Conservation (phyloP, 2,113 vertebrate genomes). For the Eudyptes chrysolophus region DNA sequence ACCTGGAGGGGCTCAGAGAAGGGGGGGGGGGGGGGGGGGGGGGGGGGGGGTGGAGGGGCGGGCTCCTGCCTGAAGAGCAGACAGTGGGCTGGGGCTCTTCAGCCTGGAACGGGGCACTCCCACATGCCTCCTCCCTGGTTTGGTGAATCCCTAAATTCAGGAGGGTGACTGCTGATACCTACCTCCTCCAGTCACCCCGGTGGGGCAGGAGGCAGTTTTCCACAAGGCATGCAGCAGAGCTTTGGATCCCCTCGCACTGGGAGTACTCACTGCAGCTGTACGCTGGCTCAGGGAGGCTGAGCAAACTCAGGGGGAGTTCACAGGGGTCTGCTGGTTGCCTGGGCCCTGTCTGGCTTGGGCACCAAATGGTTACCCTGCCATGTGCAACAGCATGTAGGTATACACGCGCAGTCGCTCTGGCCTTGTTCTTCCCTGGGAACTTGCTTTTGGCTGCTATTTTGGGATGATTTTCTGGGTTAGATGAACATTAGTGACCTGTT, state of each 20-base stretch:
- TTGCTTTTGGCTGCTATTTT: background rate
- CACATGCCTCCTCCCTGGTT: background rate
- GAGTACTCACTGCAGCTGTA: background rate
- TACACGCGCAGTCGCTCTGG: rapidly evolving
- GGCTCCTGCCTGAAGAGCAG: background rate
- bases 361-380: background rate
- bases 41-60: background rate
- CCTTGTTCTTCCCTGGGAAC: background rate
- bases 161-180: background rate
- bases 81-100: background rate
- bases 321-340: background rate
- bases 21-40: rapidly evolving
- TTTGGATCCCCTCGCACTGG: rapidly evolving
- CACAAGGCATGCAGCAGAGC: background rate
- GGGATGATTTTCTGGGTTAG: background rate
- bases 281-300: rapidly evolving
- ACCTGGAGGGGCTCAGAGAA: background rate
- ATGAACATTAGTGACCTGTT: background rate
- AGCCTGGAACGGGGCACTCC: background rate
- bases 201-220: background rate
- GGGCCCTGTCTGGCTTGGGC: background rate
- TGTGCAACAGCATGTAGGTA: rapidly evolving
- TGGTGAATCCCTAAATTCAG: background rate
- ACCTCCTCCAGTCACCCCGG: background rate
- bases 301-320: rapidly evolving